Conservation (phyloP, 2,797 vertebrate genomes). For the Ciconia nigra region DNA sequence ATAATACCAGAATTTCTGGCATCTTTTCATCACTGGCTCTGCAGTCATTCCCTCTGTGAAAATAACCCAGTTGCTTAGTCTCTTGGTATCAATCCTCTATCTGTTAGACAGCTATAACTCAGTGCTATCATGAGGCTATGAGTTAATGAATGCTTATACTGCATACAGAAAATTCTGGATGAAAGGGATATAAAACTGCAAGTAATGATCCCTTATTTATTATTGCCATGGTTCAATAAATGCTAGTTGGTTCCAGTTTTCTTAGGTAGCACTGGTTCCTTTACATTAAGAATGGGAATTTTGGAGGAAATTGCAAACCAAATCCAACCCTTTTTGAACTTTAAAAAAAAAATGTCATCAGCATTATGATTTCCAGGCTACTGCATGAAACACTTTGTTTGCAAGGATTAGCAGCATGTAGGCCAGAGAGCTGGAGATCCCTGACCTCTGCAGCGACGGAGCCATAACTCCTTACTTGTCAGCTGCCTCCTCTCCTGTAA, state of each 20-base stretch:
- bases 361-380: neutral
- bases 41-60: neutral
- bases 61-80: neutral
- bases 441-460: neutral
- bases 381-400: neutral
- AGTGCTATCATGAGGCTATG: neutral
- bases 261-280: neutral
- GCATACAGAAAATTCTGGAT: neutral
- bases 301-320: neutral
- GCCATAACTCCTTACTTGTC: neutral
- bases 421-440: neutral
- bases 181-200: neutral
- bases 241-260: neutral
- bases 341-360: neutral
- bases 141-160: constrained; percentile 4
- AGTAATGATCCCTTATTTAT: neutral
- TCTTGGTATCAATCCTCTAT: neutral
- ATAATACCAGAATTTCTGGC: neutral
- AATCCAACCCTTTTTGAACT: neutral
- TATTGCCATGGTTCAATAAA: neutral
- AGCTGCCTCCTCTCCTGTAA: neutral
- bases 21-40: neutral
- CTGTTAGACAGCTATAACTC: constrained; percentile 11
- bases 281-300: neutral
- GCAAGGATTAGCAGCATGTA: neutral